phyloP scores from a whole-genome alignment of 2,113 vertebrate genomes.

The Pollimyrus isidori region DNA sequence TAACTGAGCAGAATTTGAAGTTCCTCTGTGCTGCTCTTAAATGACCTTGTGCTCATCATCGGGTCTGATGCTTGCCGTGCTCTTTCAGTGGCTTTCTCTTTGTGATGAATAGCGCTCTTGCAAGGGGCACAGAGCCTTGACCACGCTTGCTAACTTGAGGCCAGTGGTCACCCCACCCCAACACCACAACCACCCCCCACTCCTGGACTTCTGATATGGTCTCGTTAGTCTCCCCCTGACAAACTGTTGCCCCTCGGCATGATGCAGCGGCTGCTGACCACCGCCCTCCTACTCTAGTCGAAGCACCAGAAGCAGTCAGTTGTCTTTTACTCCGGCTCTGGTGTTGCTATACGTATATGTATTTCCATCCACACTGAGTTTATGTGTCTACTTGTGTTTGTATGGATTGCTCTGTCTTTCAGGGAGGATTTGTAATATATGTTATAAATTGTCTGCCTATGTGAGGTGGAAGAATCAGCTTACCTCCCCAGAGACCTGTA shows the following conservation, averaged over 20 bases:
- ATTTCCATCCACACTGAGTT: background rate
- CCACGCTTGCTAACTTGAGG: background rate
- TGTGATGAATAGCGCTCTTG: background rate
- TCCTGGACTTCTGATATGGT: background rate
- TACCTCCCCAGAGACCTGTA: background rate
- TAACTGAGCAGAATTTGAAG: background rate
- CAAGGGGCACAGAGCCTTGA: background rate
- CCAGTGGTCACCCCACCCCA: background rate
- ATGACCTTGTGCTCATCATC: background rate
- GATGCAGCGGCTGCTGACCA: background rate
- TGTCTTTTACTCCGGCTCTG: background rate
- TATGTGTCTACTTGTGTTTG: background rate
- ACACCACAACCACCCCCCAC: background rate
- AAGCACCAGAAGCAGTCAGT: background rate
- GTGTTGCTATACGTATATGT: background rate
- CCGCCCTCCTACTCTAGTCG: background rate
- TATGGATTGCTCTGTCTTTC: slow-evolving; percentile 7
- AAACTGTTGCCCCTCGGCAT: background rate
- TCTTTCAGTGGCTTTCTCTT: background rate
- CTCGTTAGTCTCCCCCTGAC: background rate
- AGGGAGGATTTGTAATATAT: background rate
- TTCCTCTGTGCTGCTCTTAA: background rate
- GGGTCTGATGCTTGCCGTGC: too few relatives aligned
- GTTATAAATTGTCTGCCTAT: background rate
- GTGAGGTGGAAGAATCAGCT: background rate